Evolutionary conservation across 2,797 vertebrate genomes (phyloP).

Genomic region (Sebastes itinus): DNA sequence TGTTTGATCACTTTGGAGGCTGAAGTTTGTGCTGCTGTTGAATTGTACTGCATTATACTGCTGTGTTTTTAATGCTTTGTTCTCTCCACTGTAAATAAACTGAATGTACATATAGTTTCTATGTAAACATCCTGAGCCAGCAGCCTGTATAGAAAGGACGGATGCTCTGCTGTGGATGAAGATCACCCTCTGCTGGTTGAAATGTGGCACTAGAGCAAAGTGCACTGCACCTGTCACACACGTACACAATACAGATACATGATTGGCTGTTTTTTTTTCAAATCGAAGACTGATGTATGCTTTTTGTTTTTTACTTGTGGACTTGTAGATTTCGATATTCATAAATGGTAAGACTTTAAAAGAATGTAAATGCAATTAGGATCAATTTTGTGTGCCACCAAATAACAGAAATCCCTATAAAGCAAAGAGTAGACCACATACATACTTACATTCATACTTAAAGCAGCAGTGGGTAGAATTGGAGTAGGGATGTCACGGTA

Average conservation of each 20-base stretch:
- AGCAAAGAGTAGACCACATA: neutral
- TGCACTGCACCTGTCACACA: constrained; percentile 17
- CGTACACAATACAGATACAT: neutral
- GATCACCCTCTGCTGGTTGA: constrained; percentile 61
- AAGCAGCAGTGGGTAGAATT: too few relatives aligned
- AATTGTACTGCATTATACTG: neutral
- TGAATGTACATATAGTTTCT: neutral
- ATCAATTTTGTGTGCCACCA: neutral
- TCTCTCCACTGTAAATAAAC: neutral
- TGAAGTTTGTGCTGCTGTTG: neutral
- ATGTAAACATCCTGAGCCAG: neutral
- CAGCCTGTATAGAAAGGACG: neutral
- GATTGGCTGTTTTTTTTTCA: neutral
- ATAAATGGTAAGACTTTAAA: neutral
- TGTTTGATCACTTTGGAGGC: neutral
- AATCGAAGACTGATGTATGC: neutral
- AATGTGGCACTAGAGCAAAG: neutral
- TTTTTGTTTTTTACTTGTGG: neutral
- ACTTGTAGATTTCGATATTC: neutral
- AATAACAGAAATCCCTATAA: neutral
- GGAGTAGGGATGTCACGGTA: too few relatives aligned
- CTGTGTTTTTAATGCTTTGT: neutral
- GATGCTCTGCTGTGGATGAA: neutral
- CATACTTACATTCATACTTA: too few relatives aligned
- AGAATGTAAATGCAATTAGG: neutral